phyloP scores from a whole-genome alignment of 2,888 invertebrate genomes.

The Lacanobia wlatinum region DNA sequence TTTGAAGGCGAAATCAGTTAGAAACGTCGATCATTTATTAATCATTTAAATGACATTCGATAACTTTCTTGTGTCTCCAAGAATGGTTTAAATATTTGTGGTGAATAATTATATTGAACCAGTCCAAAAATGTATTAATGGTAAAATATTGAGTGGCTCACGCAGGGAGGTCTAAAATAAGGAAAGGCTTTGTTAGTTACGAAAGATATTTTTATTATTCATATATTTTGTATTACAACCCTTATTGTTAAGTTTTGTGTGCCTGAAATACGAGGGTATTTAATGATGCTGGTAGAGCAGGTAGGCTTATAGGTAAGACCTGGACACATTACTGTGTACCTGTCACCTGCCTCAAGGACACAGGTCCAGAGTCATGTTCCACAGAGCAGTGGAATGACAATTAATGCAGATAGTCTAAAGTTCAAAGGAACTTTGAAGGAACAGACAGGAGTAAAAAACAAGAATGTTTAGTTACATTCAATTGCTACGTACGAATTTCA shows the following conservation, averaged over 20 bases:
- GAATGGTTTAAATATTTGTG: conserved; percentile 36
- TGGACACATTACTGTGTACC: background rate
- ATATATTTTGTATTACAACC: background rate
- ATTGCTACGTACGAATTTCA: background rate
- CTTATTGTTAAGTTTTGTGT: background rate
- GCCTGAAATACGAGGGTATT: background rate
- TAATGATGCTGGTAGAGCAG: background rate
- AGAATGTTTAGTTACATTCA: background rate
- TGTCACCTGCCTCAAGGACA: background rate
- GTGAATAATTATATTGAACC: conserved; percentile 35
- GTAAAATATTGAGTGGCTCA: conserved; percentile 32
- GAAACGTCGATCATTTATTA: conserved; percentile 65
- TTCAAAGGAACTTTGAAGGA: background rate
- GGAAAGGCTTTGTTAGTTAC: conserved; percentile 4
- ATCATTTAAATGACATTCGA: conserved; percentile 50
- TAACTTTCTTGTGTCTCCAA: conserved; percentile 40
- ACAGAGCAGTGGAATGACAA: background rate
- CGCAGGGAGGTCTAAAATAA: conserved; percentile 28
- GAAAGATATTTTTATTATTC: background rate
- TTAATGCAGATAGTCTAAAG: background rate
- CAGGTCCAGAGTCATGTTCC: background rate
- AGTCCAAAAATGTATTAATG: conserved; percentile 25
- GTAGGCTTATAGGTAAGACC: background rate
- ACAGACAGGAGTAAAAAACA: background rate
- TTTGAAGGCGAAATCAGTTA: conserved; percentile 62